phyloP scores from a whole-genome alignment of 1,140 invertebrate genomes.

The Drosophila auraria region DNA sequence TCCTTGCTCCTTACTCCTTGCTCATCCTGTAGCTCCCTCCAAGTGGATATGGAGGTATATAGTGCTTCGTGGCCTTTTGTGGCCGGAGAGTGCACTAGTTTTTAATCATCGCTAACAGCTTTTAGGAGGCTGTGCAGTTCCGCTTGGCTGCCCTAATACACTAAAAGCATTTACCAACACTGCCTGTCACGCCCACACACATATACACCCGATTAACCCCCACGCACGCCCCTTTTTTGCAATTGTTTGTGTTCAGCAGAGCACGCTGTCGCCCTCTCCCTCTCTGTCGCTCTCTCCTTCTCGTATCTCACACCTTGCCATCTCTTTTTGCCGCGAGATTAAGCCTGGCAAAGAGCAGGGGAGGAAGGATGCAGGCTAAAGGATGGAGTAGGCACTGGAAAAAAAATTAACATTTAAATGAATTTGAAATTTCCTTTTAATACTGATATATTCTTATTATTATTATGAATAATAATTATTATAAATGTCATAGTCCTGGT shows the following conservation, averaged over 20 bases:
- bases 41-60: background rate
- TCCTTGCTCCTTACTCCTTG: background rate
- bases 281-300: background rate
- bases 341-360: slow-evolving; percentile 19
- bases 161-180: slow-evolving; percentile 74
- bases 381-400: background rate
- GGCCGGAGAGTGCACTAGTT: slow-evolving; percentile 48
- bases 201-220: slow-evolving; percentile 19
- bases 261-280: slow-evolving; percentile 43
- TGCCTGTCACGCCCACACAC: slow-evolving; percentile 44
- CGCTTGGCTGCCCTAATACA: slow-evolving; percentile 59
- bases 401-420: background rate
- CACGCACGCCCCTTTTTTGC: slow-evolving; percentile 15
- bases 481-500: too few relatives aligned
- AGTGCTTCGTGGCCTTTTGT: background rate
- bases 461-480: too few relatives aligned
- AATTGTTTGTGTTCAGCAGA: slow-evolving; percentile 65
- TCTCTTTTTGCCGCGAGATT: slow-evolving; percentile 52
- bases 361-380: slow-evolving; percentile 3
- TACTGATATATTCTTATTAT: too few relatives aligned
- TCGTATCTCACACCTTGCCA: background rate
- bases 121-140: slow-evolving; percentile 35
- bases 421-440: too few relatives aligned
- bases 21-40: background rate
- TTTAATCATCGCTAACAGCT: slow-evolving; percentile 77